Evolutionary conservation across 2,113 vertebrate species (phyloP), one percentile per base, ranked within the genome.

Genomic region (Otus sunia): DNA sequence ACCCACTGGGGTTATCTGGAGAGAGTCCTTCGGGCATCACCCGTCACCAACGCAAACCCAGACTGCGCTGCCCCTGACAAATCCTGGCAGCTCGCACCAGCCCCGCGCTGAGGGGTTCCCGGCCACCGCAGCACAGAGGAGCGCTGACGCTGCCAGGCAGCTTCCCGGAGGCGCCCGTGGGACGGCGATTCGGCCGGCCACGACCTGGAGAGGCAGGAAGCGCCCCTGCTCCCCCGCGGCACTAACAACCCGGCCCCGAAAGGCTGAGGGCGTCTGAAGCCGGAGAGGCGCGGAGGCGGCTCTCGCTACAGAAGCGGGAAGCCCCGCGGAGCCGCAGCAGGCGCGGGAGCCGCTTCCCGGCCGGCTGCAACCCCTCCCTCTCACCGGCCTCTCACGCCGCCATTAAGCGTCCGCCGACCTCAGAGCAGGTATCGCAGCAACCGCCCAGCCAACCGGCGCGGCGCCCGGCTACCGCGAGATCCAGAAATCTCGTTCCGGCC

Each of bases 171-270:
- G 13, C 36, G 16, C 41, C 29, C 5, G 21, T 5, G 9, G 18
- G 15, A 23, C 1, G 11, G 16, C 0, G 22, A 13, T 12, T 20
- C 49, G 1, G 14, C 1, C 5, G 9, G 60, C 37, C n/a, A 4
- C 2, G 12, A 41, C 37, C 23, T 16, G 6, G 4, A 27, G 11
- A 5, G 29, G 11, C 20, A 26, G 36, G 7, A n/a, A 29, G 14
- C 0, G 3, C n/a, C 17, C 21, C 22, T 6, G 50, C 2, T 32
- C 15, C 41, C 27, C 36, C 29, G 3, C 2, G 15, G 32, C n/a
- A 11, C 34, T 9, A 25, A 20, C 63, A 49, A 22, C 18, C 30
- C 5, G 7, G 15, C 15, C 23, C 8, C 26, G 7, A 3, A 4
- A 7, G 21, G 17, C 30, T 10, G 64, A 47, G 18, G 26, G 21